Evolutionary conservation across 2,888 invertebrate species (phyloP), one percentile per base, ranked within the genome.

Genomic region (Xylota sylvarum): DNA sequence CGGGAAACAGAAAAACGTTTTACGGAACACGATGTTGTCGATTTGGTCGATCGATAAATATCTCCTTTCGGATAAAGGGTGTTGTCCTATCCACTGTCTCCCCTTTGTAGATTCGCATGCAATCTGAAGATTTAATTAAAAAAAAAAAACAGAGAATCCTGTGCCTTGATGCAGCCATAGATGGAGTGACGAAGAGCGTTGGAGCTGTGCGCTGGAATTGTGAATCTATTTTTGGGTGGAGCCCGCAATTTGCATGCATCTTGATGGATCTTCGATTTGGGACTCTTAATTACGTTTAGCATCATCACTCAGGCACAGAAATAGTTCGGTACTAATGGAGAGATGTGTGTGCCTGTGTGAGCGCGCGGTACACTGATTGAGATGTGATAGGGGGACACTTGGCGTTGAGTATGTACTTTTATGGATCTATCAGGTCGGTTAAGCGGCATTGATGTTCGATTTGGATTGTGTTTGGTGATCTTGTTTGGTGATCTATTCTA

Each of bases 31-130:
- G 73, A 74, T 78, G 87, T 79, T 83, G 87, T 83, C 87, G 83
- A 82, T 82, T 74, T 83, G 83, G 78, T 74, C 83, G 83, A 87
- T 87, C 87, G 87, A 87, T 83, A 83, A 83, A 83, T 83, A 87
- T 87, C 83, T 83, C 69, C 70, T 82, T 82, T 86, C 73, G 73
- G 78, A 81, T 78, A 72, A 76, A 82, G 82, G 82, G 82, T 86
- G 81, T 81, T 82, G 79, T 77, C 77, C 82, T 52, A 77, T 72
- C 14, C 55, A 37, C 64, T 32, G 60, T 52, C 43, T 55, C 50
- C 52, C 72, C 58, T 72, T 32, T 58, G 74, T 32, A 32, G 70
- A 77, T 77, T 46, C 37, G 17, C 76, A 69, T 60, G 65, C 58
- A 64, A 77, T 77, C 43, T 65, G 70, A 70, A 27, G 64, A 64